A percentile compares a stretch with the other conserved stretches of the same genome.
phyloP scores from a whole-genome alignment of 2,797 vertebrate species.

The Nasua narica region DNA sequence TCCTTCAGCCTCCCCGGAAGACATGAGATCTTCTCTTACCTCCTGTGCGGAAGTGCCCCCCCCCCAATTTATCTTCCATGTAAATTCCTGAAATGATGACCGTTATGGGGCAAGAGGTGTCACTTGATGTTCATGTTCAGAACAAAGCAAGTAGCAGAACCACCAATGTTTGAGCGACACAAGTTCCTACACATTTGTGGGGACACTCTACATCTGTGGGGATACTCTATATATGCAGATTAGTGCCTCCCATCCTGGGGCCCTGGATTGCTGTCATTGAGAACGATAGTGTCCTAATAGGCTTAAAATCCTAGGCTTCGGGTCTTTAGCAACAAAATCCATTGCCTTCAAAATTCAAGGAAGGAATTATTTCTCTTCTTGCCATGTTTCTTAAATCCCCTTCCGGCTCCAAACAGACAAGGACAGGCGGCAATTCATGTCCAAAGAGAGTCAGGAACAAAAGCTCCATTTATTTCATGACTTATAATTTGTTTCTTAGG shows the following conservation, averaged over 20 bases:
- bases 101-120: neutral
- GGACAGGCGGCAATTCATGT: slow-evolving; percentile 20
- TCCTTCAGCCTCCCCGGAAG: neutral
- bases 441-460: neutral
- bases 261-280: neutral
- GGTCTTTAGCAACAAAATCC: neutral
- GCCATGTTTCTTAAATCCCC: slow-evolving; percentile 2
- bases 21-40: neutral
- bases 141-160: neutral
- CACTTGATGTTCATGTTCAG: neutral
- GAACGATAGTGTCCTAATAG: too few species aligned
- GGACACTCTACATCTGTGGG: too few species aligned
- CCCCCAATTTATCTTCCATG: neutral
- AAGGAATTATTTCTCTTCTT: neutral
- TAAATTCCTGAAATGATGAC: neutral
- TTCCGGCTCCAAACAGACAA: neutral
- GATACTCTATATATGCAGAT: too few species aligned
- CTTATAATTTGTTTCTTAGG: slow-evolving; percentile 24
- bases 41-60: too few species aligned
- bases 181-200: too few species aligned
- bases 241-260: rapidly evolving
- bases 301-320: neutral
- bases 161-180: neutral
- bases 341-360: neutral
- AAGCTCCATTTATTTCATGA: neutral